Evolutionary conservation across 2,888 invertebrate species (phyloP).

Genomic region (Aricia artaxerxes): DNA sequence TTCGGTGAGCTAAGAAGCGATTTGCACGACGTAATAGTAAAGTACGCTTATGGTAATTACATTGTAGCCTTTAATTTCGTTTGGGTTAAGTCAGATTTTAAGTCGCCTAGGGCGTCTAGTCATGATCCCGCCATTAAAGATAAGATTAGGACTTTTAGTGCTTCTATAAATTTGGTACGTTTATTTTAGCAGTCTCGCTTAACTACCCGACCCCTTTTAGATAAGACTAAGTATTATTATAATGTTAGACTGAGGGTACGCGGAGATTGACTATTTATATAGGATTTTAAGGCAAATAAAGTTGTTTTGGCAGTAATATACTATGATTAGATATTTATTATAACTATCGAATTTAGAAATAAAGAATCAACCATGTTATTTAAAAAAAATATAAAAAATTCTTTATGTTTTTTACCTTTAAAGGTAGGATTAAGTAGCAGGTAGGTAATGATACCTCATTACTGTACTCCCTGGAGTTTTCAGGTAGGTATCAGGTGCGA

Average conservation of each 20-base stretch:
- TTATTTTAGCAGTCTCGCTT: slow-evolving; percentile 21
- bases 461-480: slow-evolving; percentile 1
- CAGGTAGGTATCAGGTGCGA: slow-evolving; percentile 13
- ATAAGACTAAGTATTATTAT: slow-evolving; percentile 18
- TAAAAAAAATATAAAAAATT: not conserved
- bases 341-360: not conserved
- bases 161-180: slow-evolving; percentile 25
- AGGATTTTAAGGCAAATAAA: not conserved
- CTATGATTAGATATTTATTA: no score
- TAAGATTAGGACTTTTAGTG: slow-evolving; percentile 30
- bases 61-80: slow-evolving; percentile 60
- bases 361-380: not conserved
- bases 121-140: slow-evolving; percentile 29
- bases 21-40: slow-evolving; percentile 69
- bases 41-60: slow-evolving; percentile 71
- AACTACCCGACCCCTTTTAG: slow-evolving; percentile 16
- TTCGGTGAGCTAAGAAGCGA: slow-evolving; percentile 57
- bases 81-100: slow-evolving; percentile 46
- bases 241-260: not conserved
- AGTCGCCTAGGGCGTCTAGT: slow-evolving; percentile 39
- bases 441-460: not conserved
- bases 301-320: not conserved
- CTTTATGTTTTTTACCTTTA: not conserved
- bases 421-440: not conserved
- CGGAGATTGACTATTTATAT: slow-evolving; percentile 1